Base-by-base conservation (phyloP, 1,140 invertebrate genomes). In the Neocloeon triangulifer region DNA sequence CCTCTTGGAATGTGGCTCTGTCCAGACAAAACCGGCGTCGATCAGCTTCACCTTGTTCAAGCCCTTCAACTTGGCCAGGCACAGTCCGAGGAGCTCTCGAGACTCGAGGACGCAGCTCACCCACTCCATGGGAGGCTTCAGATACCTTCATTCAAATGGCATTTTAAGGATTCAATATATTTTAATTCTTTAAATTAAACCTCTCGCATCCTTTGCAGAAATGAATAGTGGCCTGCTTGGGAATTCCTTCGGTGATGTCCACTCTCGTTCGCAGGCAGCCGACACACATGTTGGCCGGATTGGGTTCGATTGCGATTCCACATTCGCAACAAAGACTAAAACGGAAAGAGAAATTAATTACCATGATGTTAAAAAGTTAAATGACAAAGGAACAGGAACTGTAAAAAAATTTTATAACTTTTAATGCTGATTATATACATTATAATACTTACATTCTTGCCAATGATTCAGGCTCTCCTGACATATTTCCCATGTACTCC, bases 21-120 rank as follows among this genome's bases (percentile, higher is more conserved):
- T 99, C 92, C 94, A 99, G 3, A 95, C 66, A 61, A 99, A 99
- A 5, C 74, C 72, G 30, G 95, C 94, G 68, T 98, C 91, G 25
- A 95, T 63, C 4, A 98, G 55, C 48, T 79, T 80, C 1, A 94
- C 77, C 51, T 76, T 72, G 42, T 76, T 84, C 1, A 96, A 57
- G 4, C 85, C 85, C 58, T 92, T 97, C 0, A 99, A 53, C 48
- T 78, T 85, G 48, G 95, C 92, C 4, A 99, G 55, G 48, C 94
- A 99, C 2, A 98, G 49, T 1, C 79, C 65, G 2, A 99, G 53
- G 1, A 99, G 57, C 54, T 98, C 92, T 26, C 79, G 65, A 0
- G 92, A 97, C 58, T 98, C 94, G 1, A 96, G 55, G 8, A 73
- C 55, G 43, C 84, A 88, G 10, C 66, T 58, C 12, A 95, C 52